phyloP scores from a whole-genome alignment of 2,888 invertebrate species.

The Chouioia cunea region DNA sequence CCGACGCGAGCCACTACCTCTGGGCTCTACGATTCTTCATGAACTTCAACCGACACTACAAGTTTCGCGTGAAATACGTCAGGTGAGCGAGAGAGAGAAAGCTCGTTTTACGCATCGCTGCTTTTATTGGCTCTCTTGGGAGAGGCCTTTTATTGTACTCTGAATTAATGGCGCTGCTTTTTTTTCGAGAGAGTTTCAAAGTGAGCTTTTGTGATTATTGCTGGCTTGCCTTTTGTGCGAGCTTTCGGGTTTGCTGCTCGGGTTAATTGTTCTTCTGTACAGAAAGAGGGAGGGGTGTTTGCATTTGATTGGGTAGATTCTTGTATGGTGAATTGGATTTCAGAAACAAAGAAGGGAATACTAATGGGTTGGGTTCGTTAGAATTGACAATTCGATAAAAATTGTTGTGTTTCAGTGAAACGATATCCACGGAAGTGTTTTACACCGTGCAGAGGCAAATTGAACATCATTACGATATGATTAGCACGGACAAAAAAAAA shows the following conservation, averaged over 20 bases:
- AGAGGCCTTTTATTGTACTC: slow-evolving; percentile 13
- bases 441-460: slow-evolving; percentile 95
- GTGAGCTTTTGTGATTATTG: too few species aligned
- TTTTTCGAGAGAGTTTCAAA: too few species aligned
- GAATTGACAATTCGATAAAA: not conserved
- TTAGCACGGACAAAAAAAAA: slow-evolving; percentile 88
- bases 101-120: slow-evolving; percentile 58
- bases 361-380: too few species aligned
- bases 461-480: slow-evolving; percentile 87
- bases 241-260: too few species aligned
- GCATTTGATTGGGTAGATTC: too few species aligned
- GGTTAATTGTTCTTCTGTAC: not conserved
- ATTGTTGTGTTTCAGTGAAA: slow-evolving; percentile 93
- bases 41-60: slow-evolving; percentile 93
- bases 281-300: too few species aligned
- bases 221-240: too few species aligned
- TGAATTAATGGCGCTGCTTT: too few species aligned
- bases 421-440: slow-evolving; percentile 90
- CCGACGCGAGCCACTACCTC: slow-evolving; percentile 94
- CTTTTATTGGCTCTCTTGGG: slow-evolving; percentile 32
- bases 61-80: slow-evolving; percentile 88
- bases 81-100: slow-evolving; percentile 74
- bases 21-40: slow-evolving; percentile 97
- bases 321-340: too few species aligned
- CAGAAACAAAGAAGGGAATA: too few species aligned